Evolutionary conservation across 2,113 vertebrate genomes (phyloP).

Genomic region (Pogona vitticeps): DNA sequence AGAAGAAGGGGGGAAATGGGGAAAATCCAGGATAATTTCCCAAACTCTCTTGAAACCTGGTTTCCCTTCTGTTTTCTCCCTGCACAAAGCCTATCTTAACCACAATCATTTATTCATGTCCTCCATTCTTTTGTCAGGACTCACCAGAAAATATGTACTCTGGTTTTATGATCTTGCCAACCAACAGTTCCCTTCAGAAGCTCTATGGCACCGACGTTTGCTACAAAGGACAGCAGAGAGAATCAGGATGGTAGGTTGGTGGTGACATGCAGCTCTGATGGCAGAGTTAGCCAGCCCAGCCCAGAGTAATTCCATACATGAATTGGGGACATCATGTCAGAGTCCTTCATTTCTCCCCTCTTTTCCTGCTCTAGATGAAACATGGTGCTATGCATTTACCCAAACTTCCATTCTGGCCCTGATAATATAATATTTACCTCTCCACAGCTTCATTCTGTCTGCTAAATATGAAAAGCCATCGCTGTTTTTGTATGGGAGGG

Average conservation of each 20-base stretch:
- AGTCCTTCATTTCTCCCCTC: too few relatives aligned
- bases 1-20: slow-evolving; percentile 59
- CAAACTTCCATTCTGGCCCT: too few relatives aligned
- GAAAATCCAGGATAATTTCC: slow-evolving; percentile 65
- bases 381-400: too few relatives aligned
- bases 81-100: slow-evolving; percentile 55
- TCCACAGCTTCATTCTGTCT: too few relatives aligned
- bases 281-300: not conserved
- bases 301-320: too few relatives aligned
- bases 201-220: not conserved
- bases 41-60: slow-evolving; percentile 18
- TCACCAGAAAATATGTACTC: not conserved
- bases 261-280: not conserved
- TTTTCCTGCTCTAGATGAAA: too few relatives aligned
- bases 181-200: not conserved
- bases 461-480: too few relatives aligned
- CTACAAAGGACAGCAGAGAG: not conserved
- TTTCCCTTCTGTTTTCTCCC: slow-evolving; percentile 35
- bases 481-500: too few relatives aligned
- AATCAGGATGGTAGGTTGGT: not conserved
- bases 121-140: not conserved
- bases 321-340: too few relatives aligned
- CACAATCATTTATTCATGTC: slow-evolving; percentile 43
- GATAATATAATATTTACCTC: too few relatives aligned
- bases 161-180: not conserved